Evolutionary conservation across 2,113 vertebrate species (phyloP), one percentile per base, ranked within the genome.

Genomic region (Glaucidium brasilianum): DNA sequence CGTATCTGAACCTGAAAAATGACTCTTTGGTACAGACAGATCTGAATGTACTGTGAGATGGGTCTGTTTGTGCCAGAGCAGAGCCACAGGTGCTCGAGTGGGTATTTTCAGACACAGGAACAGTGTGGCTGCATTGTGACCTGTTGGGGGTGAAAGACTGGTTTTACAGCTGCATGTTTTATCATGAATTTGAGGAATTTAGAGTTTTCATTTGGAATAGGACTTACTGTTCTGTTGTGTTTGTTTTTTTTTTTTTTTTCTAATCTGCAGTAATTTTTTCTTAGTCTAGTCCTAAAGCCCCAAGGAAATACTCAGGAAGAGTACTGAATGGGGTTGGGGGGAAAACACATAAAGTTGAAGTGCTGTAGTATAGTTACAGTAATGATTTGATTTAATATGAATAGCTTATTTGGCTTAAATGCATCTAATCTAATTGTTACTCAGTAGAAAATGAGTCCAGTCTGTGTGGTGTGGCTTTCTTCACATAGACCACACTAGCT

Each of bases 61-160:
- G 20, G 37, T 15, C 25, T 35, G 52, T 23, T 37, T 56, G 53
- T 77, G 71, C 62, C 19, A 15, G 60, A n/a, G 69, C 74, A 34
- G 74, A 32, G 0, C 15, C 16, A 2, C 32, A 5, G 9, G 52
- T 14, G 58, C n/a, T 50, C 7, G 43, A 8, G 71, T 4, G 11
- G 67, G 39, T 67, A 13, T 68, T 88, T 66, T 37, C 63, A 67
- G 79, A 20, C 32, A 0, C 27, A 37, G 77, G 82, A 29, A 29
- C 1, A 4, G 5, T n/a, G 5, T 5, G 3, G 52, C 63, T 25
- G 39, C 29, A 0, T 1, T 43, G 37, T 19, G 23, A 83, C 45
- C 84, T 68, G 29, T 7, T 68, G 56, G 66, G 56, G 32, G 20
- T 62, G 71, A 52, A 12, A 49, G 53, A 6, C 82, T 82, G 49